phyloP scores from a whole-genome alignment of 2,797 vertebrate species.

The Enteromius thamalakanensis region DNA sequence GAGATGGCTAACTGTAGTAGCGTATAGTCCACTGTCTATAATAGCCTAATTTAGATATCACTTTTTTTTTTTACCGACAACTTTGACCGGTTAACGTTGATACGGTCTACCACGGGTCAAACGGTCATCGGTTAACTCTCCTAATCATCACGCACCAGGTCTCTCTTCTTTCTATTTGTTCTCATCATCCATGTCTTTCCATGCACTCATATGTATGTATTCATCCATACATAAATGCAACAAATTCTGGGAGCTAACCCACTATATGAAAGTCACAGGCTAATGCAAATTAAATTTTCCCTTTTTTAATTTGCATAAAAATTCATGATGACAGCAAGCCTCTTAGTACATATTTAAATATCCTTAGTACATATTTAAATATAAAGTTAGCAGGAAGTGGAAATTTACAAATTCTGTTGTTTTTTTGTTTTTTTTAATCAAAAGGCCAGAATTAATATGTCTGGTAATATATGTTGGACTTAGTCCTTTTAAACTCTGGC shows the following conservation, averaged over 20 bases:
- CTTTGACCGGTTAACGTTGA: too few species aligned
- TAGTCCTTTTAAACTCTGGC: not conserved
- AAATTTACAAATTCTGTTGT: not conserved
- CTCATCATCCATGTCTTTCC: constrained; percentile 54
- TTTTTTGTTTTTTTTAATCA: not conserved
- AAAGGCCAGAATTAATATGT: not conserved
- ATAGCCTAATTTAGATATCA: too few species aligned
- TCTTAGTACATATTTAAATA: not conserved
- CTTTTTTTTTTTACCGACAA: too few species aligned
- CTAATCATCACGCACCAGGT: too few species aligned
- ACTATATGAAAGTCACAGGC: not conserved
- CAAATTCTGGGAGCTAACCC: not conserved
- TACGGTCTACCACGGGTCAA: too few species aligned
- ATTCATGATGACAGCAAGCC: not conserved
- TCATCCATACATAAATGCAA: constrained; percentile 6
- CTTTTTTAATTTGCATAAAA: not conserved
- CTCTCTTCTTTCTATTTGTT: constrained; percentile 19
- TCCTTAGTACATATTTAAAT: not conserved
- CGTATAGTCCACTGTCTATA: too few species aligned
- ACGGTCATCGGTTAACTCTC: too few species aligned
- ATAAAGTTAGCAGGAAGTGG: not conserved
- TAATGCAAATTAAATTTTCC: not conserved
- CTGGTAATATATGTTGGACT: not conserved
- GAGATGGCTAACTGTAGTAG: too few species aligned
- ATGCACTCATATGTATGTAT: constrained; percentile 7